A percentile compares a stretch with the other conserved stretches of the same genome.
Evolutionary conservation across 2,888 invertebrate species (phyloP).

Genomic region (Mythimna ferrago): DNA sequence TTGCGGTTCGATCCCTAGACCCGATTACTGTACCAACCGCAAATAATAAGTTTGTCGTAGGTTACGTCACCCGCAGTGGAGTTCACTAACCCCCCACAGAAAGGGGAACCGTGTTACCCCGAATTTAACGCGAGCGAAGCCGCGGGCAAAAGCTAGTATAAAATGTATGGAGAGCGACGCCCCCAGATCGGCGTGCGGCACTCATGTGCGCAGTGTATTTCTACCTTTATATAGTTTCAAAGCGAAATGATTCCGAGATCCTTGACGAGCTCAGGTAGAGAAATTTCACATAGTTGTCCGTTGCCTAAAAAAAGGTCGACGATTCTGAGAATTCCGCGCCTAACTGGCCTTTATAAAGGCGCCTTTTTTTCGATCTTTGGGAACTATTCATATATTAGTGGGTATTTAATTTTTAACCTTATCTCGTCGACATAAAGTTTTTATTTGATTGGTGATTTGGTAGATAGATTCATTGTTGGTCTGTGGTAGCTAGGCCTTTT

Average conservation of each 20-base stretch:
- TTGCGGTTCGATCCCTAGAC: too few relatives aligned
- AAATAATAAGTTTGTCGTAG: too few relatives aligned
- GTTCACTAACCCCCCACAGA: too few relatives aligned
- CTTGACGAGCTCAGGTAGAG: conserved; percentile 74
- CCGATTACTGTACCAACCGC: too few relatives aligned
- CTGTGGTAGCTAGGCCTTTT: background rate
- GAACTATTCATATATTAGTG: conserved; percentile 39
- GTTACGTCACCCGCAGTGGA: too few relatives aligned
- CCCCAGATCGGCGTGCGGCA: too few relatives aligned
- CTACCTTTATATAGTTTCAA: conserved; percentile 2
- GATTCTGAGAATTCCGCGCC: conserved; percentile 80
- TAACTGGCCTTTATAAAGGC: conserved; percentile 50
- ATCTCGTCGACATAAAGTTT: conserved; percentile 7
- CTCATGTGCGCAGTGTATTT: too few relatives aligned
- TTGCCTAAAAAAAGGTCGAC: conserved; percentile 74
- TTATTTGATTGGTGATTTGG: conserved; percentile 5
- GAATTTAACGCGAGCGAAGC: too few relatives aligned
- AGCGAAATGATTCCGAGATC: conserved; percentile 58
- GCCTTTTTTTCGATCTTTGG: conserved; percentile 50
- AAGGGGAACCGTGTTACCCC: too few relatives aligned
- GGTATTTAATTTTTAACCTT: conserved; percentile 49
- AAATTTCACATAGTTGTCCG: conserved; percentile 71
- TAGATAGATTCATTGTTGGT: conserved; percentile 2
- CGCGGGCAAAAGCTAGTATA: too few relatives aligned
- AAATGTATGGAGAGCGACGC: too few relatives aligned